Evolutionary conservation across 1,140 invertebrate genomes (phyloP), one percentile per base, ranked within the genome.

Genomic region (Physella acuta): DNA sequence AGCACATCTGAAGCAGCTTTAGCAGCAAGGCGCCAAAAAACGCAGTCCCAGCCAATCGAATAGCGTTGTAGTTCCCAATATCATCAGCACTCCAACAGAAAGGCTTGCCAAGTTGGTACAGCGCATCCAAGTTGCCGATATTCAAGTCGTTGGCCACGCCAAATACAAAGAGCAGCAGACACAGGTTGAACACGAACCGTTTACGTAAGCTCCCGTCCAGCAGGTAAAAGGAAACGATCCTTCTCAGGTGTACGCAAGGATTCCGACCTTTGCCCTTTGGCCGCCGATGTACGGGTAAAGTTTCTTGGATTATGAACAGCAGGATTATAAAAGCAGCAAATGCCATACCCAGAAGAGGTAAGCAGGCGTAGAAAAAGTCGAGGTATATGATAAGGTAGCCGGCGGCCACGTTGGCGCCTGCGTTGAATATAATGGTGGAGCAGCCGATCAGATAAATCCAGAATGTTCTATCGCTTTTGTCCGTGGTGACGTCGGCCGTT

Each of bases 401-500:
- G 24, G 5, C 34, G 2, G 58, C 58, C 14, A 60, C 28, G 33
- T 60, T 60, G 33, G 34, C 34, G 1, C 5, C 58, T n/a, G 58
- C 33, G n/a, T 36, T 11, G 30, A 36, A n/a, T 28, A 58, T 16
- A 4, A 66, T 56, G n/a, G 51, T 3, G 8, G 33, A 44, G 20
- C 55, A 31, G 17, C 52, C 56, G 31, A 70, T 24, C 28, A 70
- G 16, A 30, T 28, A 62, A 26, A 70, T 53, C n/a, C 52, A 37
- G 26, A 73, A 26, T 4, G 63, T 59, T 30, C 68, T 39, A 1
- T 44, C 26, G 2, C 28, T 66, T 11, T 37, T 14, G 0, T 33
- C 49, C 24, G 31, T 51, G 30, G 51, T 61, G 58, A 70, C 53
- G 59, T 73, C 71, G 16, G 71, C 71, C 11, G 55, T 62, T n/a